Percentiles rank a stretch among this genome's conserved stretches.
Conservation (phyloP, 2,888 invertebrate species). For the Dicroscelio sp. region DNA sequence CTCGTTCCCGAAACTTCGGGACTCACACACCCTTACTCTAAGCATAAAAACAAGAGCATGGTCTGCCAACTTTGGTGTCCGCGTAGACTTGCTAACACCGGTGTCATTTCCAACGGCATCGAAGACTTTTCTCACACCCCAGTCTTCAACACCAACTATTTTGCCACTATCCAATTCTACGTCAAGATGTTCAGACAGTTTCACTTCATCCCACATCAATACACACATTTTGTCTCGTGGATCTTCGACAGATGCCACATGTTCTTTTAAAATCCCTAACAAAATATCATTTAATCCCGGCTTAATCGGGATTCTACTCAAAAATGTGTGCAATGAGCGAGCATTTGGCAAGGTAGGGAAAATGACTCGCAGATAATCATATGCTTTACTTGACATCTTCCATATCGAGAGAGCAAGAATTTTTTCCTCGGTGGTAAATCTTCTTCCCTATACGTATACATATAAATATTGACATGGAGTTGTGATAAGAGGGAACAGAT, state of each 20-base stretch:
- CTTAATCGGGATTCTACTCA: background rate
- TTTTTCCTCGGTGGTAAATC: background rate
- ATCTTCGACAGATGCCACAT: background rate
- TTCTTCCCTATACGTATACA: background rate
- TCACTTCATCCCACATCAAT: slow-evolving; percentile 39
- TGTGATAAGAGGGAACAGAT: no score
- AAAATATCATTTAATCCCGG: slow-evolving; percentile 26
- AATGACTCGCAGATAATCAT: background rate
- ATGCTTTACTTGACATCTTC: slow-evolving; percentile 18
- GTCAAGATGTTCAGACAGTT: slow-evolving; percentile 9
- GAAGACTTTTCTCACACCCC: no score
- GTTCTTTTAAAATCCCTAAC: background rate
- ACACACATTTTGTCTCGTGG: slow-evolving; percentile 8
- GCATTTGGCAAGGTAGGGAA: slow-evolving; percentile 19
- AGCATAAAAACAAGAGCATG: slow-evolving; percentile 38
- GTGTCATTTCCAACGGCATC: background rate
- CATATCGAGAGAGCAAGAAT: slow-evolving; percentile 20
- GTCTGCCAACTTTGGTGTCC: background rate
- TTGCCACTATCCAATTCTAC: background rate
- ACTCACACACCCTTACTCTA: background rate
- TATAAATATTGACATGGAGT: no score
- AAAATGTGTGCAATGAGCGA: background rate
- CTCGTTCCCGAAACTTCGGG: no score
- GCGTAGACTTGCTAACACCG: background rate
- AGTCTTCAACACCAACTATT: slow-evolving; percentile 39